Conservation (phyloP, 1,140 invertebrate species). For the Oncopodura yosiiana region DNA sequence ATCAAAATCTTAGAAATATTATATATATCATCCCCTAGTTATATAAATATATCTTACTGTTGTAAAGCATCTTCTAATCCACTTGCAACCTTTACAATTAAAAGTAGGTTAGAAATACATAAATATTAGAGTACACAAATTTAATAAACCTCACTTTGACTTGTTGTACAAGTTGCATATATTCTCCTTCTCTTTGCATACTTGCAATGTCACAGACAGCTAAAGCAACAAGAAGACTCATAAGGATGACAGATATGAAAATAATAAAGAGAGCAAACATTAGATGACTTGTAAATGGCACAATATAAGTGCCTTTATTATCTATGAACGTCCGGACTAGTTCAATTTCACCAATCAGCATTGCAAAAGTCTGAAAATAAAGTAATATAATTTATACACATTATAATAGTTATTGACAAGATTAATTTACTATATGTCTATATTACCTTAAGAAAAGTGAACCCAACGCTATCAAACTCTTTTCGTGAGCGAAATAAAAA, state of each 20-base stretch:
- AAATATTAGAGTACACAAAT: conserved; percentile 1
- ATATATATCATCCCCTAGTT: no score
- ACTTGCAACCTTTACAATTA: conserved; percentile 23
- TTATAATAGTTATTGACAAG: not conserved
- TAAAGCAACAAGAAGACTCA: conserved; percentile 33
- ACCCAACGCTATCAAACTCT: conserved; percentile 35
- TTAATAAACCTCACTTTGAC: conserved; percentile 10
- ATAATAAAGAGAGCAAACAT: conserved; percentile 36
- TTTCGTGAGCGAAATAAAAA: conserved; percentile 35
- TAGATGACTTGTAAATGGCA: conserved; percentile 34
- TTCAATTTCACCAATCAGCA: conserved; percentile 34
- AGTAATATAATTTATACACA: not conserved
- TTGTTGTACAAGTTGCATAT: conserved; percentile 36
- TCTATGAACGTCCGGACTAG: conserved; percentile 34
- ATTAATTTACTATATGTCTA: not conserved
- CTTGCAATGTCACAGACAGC: conserved; percentile 34
- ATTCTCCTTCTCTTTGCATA: conserved; percentile 35
- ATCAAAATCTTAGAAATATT: no score
- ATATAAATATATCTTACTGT: no score
- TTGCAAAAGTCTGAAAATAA: conserved; percentile 33
- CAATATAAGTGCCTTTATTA: conserved; percentile 23
- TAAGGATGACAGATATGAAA: conserved; percentile 36
- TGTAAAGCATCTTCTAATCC: conserved; percentile 35
- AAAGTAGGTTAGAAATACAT: not conserved
- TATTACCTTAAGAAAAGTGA: conserved; percentile 35